Conservation (phyloP, 2,888 invertebrate genomes). For the Antheraea yamamai region DNA sequence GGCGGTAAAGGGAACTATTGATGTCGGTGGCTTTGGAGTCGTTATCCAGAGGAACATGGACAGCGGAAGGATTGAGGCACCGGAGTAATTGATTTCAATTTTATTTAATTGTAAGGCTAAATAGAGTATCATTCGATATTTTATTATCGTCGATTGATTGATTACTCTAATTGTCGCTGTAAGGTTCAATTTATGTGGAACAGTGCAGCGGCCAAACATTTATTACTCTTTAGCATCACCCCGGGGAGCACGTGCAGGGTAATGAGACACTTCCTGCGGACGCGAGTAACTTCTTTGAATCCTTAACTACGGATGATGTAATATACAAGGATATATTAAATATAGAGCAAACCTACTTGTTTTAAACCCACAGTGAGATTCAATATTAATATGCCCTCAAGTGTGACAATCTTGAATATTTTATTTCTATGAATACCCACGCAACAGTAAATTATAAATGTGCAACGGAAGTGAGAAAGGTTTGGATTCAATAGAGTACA, state of each 20-base stretch:
- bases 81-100: constrained; percentile 77
- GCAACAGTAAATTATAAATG: background rate
- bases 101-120: background rate
- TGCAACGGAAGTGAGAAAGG: background rate
- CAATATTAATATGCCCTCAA: background rate
- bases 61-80: constrained; percentile 86
- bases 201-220: no score
- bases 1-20: constrained; percentile 87
- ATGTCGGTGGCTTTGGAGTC: constrained; percentile 85
- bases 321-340: background rate
- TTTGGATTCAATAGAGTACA: background rate
- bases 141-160: no score
- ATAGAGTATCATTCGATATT: no score
- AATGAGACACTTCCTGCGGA: no score
- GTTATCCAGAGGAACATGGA: constrained; percentile 86
- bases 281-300: background rate
- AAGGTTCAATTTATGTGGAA: no score
- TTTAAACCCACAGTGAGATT: background rate
- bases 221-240: no score
- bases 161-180: no score
- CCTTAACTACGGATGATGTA: background rate
- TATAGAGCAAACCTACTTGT: background rate
- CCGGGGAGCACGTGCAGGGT: no score
- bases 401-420: background rate
- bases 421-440: background rate